Evolutionary conservation across 2,113 vertebrate species (phyloP).

Genomic region (Azemiops feae): DNA sequence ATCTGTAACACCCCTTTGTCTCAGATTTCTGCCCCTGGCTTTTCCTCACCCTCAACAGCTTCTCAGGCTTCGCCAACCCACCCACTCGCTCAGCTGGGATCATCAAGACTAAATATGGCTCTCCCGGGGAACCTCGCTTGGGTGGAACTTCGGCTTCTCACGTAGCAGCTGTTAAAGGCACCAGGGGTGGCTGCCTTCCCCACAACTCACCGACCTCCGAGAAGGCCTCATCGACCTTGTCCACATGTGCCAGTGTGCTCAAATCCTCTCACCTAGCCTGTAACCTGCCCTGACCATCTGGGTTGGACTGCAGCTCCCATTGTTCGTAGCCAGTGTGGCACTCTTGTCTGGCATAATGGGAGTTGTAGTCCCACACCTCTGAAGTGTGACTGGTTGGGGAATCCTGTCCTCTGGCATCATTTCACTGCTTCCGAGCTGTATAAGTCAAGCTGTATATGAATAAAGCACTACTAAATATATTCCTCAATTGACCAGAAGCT

Average conservation of each 20-base stretch:
- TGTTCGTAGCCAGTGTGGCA: neutral
- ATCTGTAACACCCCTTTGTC: neutral
- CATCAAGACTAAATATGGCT: neutral
- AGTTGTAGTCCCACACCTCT: neutral
- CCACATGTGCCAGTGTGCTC: neutral
- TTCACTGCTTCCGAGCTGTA: neutral
- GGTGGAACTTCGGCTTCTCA: neutral
- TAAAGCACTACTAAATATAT: slow-evolving; percentile 3
- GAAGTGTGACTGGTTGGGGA: neutral
- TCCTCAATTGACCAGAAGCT: neutral
- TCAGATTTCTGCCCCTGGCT: neutral
- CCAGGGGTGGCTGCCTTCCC: neutral
- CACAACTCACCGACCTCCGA: slow-evolving; percentile 45
- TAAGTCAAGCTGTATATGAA: slow-evolving; percentile 13
- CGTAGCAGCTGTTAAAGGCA: neutral
- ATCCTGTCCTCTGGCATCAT: neutral
- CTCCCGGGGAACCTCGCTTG: neutral
- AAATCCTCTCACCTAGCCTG: neutral
- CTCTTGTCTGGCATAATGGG: neutral
- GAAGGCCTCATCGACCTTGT: neutral
- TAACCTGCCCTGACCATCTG: neutral
- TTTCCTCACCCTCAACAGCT: neutral
- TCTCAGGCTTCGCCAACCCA: neutral
- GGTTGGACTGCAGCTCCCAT: neutral
- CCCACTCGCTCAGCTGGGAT: neutral